Evolutionary conservation across 2,888 invertebrate species (phyloP).

Genomic region (Phrixothrix hirtus): DNA sequence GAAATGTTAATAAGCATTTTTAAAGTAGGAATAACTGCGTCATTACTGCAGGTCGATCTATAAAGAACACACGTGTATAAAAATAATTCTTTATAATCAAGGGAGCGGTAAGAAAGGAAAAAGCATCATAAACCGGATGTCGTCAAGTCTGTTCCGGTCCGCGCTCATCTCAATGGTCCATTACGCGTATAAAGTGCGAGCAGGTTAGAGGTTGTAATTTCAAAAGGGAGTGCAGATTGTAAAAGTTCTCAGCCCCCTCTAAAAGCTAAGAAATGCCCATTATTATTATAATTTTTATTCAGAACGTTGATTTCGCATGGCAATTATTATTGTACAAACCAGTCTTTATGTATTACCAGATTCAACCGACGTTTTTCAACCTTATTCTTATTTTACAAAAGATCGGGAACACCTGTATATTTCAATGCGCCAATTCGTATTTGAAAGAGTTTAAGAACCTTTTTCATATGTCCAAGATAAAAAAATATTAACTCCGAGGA

Average conservation of each 20-base stretch:
- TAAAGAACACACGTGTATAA: constrained; percentile 26
- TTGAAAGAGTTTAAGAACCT: constrained; percentile 14
- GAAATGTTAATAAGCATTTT: constrained; percentile 6
- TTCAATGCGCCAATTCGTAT: constrained; percentile 6
- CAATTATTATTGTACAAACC: constrained; percentile 36
- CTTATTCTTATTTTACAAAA: constrained; percentile 25
- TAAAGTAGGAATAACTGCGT: constrained; percentile 16
- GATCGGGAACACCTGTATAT: constrained; percentile 26
- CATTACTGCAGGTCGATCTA: constrained; percentile 18
- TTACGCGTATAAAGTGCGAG: constrained; percentile 33
- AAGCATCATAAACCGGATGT: constrained; percentile 49
- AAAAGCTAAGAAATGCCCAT: constrained; percentile 37
- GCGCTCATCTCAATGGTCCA: constrained; percentile 50
- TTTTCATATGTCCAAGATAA: too few relatives aligned
- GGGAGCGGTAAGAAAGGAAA: constrained; percentile 28
- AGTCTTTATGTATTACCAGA: constrained; percentile 29
- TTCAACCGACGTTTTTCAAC: constrained; percentile 27
- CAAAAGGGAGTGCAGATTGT: constrained; percentile 33
- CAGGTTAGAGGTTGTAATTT: constrained; percentile 32
- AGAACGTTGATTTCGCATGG: constrained; percentile 37
- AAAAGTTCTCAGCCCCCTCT: constrained; percentile 34
- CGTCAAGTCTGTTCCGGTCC: constrained; percentile 50
- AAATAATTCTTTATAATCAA: constrained; percentile 23
- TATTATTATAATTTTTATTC: constrained; percentile 39
- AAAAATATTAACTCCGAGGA: too few relatives aligned